Base-by-base conservation (phyloP, 2,888 invertebrate species). In the Xanthostigma xanthostigma region DNA sequence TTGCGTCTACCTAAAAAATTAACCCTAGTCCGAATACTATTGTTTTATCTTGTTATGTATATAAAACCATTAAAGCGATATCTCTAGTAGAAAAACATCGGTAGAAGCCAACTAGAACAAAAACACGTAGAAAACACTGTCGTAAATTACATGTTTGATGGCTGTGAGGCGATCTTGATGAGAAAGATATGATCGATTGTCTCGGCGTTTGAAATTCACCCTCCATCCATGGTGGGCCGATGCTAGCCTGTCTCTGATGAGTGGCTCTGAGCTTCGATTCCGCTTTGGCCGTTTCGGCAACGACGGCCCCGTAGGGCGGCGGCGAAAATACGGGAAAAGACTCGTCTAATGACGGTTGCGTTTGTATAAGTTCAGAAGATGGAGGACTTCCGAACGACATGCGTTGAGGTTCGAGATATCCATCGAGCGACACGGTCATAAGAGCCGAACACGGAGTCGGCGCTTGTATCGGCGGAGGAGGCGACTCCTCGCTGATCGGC, bases 261-360 rank as follows among this genome's bases (percentile, higher is more conserved):
- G 57, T 53, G 58, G 59, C 10, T 55, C 62, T 56, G 54, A 66
- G 54, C 45, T 61, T 58, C 53, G 60, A 56, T 56, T 64, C 60
- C 49, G 64, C 62, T n/a, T 64, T 56, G 34, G 58, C 58, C 17
- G 36, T 10, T 50, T 64, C 63, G 8, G 62, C 61, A 47, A 65
- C 64, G 1, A 65, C 66, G 27, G 61, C 64, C 48, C 73, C 73
- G 57, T 76, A 81, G 0, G 86, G 84, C 35, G 87, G 84, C 17
- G 89, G 87, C 4, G 88, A 85, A 68, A 89, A 89, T 41, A 89
- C 87, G 4, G 87, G 87, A 61, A 84, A 87, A 53, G 85, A 85
- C 55, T 87, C 89, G 57, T 84, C 84, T n/a, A 82, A 81, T 48
- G 81, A 81, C 11, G 76, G 75, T 27, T 77, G 76, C 33, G 81